A percentile compares a stretch with the other conserved stretches of the same genome.
phyloP scores from a whole-genome alignment of 2,113 vertebrate species.

The Ellobius talpinus region DNA sequence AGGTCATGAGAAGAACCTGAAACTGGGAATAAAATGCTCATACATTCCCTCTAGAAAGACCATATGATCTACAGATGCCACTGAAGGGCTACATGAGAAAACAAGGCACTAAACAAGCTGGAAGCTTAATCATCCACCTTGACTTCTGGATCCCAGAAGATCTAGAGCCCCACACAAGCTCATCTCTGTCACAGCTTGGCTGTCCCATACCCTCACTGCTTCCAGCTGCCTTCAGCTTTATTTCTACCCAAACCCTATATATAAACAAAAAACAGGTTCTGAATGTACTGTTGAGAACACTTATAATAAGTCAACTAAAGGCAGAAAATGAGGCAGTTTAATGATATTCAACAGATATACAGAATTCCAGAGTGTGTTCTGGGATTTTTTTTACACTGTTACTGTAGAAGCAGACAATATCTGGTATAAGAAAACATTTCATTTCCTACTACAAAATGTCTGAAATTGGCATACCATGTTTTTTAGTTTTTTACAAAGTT shows the following conservation, averaged over 20 bases:
- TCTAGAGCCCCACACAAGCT: not conserved
- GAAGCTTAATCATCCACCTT: too few relatives aligned
- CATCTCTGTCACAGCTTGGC: not conserved
- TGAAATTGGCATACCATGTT: conserved; percentile 68
- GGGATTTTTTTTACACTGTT: conserved; percentile 46
- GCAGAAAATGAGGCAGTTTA: not conserved
- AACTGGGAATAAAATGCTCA: not conserved
- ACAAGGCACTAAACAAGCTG: not conserved
- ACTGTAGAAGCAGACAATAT: conserved; percentile 77
- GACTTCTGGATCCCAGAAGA: not conserved
- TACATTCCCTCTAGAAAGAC: not conserved
- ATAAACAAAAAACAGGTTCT: not conserved
- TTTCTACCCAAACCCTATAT: too few relatives aligned
- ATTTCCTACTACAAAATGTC: conserved; percentile 76
- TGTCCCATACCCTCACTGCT: rapidly evolving
- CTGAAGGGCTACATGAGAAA: not conserved
- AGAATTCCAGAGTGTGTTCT: conserved; percentile 62
- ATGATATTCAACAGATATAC: conserved; percentile 47
- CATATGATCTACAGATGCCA: not conserved
- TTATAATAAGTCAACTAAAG: not conserved
- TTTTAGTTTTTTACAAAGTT: conserved; percentile 71
- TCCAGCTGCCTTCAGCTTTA: not conserved
- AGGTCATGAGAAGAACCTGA: too few relatives aligned
- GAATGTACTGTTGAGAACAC: not conserved
- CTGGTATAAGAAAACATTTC: conserved; percentile 83